Conservation (phyloP, 2,888 invertebrate genomes). For the Pristionchus arcanus region DNA sequence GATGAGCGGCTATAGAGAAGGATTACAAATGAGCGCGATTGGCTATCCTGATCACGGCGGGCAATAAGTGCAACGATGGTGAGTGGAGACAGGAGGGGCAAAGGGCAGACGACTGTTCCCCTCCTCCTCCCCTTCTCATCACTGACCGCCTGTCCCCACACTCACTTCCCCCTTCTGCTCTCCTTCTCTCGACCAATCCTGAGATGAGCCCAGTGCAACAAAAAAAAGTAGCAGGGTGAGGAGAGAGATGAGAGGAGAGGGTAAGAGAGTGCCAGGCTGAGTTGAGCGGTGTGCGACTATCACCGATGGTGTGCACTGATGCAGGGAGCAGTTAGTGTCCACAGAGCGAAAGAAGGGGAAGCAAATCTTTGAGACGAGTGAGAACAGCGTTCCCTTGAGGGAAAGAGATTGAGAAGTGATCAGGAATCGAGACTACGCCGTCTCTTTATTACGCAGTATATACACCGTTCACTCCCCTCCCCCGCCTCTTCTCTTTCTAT, state of each 20-base stretch:
- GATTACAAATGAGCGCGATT: not conserved
- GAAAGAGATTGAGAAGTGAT: not conserved
- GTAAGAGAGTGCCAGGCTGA: constrained; percentile 38
- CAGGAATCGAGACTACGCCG: not conserved
- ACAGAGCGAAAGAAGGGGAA: constrained; percentile 1
- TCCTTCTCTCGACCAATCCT: constrained; percentile 44
- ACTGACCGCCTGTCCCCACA: not conserved
- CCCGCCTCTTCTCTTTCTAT: not conserved
- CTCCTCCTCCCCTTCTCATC: constrained; percentile 36
- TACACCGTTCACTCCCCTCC: constrained; percentile 43
- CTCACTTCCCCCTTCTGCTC: constrained; percentile 32
- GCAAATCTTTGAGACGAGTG: not conserved
- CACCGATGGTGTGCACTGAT: constrained; percentile 11
- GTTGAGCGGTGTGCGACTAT: not conserved
- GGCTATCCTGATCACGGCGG: constrained; percentile 8
- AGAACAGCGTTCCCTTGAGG: not conserved
- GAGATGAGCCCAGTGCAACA: constrained; percentile 15
- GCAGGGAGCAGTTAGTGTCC: not conserved
- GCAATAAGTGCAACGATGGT: constrained; percentile 20
- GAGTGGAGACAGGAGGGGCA: constrained; percentile 1
- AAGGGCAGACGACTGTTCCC: constrained; percentile 31
- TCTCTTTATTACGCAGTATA: constrained; percentile 19
- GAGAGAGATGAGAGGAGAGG: constrained; percentile 12
- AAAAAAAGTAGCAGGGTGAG: constrained; percentile 5
- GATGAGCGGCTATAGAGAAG: not conserved